Evolutionary conservation across 2,888 invertebrate species (phyloP), one percentile per base, ranked within the genome.

Genomic region (Acronicta aceris): DNA sequence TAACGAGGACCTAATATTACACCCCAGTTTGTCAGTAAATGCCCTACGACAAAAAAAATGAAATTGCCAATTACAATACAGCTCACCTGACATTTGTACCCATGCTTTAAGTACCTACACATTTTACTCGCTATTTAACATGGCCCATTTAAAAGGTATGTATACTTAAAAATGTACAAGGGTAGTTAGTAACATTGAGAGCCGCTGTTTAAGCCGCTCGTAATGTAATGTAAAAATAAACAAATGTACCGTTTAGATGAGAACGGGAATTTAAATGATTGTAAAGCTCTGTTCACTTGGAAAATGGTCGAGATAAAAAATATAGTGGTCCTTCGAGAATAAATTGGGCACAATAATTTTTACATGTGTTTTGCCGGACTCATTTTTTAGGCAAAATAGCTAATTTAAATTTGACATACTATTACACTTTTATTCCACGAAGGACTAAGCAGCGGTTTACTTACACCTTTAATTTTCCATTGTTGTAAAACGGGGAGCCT

Each of bases 181-280:
- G 13, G 6, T 10, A 36, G 52, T 42, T 17, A 21, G 2, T 36
- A 59, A 69, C 54, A 45, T 73, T 73, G 57, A 68, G 68, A 68
- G 33, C 60, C 62, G 9, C 57, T 64, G 74, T 56, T 50, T 36
- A 51, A 68, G 58, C 41, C 30, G 47, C 42, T 55, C 52, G 65
- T 73, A 62, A 49, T 43, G 50, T 54, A 58, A 72, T 64, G 63
- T 73, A 60, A 76, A 74, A 69, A 76, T 66, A 76, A 64, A 76
- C 57, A 68, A 76, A 64, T 54, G 47, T 53, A 52, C 54, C 51
- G 42, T 69, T 74, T 74, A 76, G 68, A 76, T 59, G 76, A 56
- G 61, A 57, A 50, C 50, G 57, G 49, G 57, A 59, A 69, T 76
- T 65, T 66, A 73, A 74, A 69, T 64, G 74, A 47, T 52, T 57